Evolutionary conservation across 1,140 invertebrate species (phyloP), one percentile per base, ranked within the genome.

Genomic region (Temnothorax curvispinosus): DNA sequence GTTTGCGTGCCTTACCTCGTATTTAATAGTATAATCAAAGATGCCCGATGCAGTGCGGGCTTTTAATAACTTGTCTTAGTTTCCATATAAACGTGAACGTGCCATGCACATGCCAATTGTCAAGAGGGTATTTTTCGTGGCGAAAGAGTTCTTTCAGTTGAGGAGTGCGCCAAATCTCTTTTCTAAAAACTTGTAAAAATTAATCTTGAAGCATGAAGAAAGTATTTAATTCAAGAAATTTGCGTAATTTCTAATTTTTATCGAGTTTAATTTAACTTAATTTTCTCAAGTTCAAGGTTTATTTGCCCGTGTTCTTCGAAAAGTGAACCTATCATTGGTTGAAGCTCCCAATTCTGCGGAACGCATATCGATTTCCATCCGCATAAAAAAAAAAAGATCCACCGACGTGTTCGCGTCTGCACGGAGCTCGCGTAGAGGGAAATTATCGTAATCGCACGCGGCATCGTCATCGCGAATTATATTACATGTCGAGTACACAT

Each of bases 381-480:
- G 52, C 0, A 15, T 18, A 54, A n/a, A 54, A 44, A 60, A 41
- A 32, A 35, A 18, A 54, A 7, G 15, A 54, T 60, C 13, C 54
- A 5, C 27, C 80, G 87, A 85, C 81, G 65, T 47, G 56, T 56
- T 52, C 88, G 50, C 52, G 74, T 85, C 32, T 56, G 81, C 75
- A 62, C 44, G 87, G 58, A 84, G 41, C 69, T 84, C 56, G 69
- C 80, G 69, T 85, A 88, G 41, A 82, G 87, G 67, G 44, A 88
- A 89, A 86, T 74, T 69, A 89, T 89, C 60, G 74, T 86, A 89
- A 72, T 88, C 67, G 81, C 75, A 62, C 74, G 72, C 75, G 69
- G 52, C 54, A 80, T 80, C 47, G 44, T 62, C 64, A 81, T 56
- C 69, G 80, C 80, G 69, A 75, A 60, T 62, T 88, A 76, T 86